A percentile compares a stretch with the other conserved stretches of the same genome.
These are phyloP conservation scores for Adelphocoris suturalis DNA, from an alignment of 2,888 invertebrate species.

Conservation along the genomic window DNA sequence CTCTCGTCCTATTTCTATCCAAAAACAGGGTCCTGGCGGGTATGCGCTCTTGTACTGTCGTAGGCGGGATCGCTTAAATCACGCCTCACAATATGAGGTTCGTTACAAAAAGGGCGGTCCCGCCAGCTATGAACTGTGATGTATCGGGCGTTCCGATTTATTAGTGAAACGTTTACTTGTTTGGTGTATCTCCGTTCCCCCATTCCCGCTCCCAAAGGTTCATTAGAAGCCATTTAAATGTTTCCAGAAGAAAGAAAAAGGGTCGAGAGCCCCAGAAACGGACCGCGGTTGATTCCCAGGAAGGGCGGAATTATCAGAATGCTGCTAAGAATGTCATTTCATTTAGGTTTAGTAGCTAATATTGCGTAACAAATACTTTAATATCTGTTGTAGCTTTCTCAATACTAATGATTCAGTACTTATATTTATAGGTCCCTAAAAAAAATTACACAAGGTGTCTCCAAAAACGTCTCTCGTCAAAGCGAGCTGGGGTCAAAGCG, in stretches of 20 bases:
- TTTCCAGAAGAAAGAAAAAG: neutral
- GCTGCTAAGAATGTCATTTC: too few relatives aligned
- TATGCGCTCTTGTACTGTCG: constrained; percentile 35
- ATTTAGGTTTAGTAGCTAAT: too few relatives aligned
- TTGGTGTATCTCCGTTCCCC: neutral
- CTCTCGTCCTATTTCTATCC: constrained; percentile 3
- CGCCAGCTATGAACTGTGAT: neutral
- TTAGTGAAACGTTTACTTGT: constrained; percentile 44
- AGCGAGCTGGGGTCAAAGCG: too few relatives aligned
- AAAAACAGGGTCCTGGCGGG: neutral
- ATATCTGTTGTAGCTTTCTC: too few relatives aligned
- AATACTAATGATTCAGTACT: too few relatives aligned
- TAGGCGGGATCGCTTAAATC: constrained; percentile 27
- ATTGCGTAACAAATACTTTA: too few relatives aligned
- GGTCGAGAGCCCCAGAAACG: neutral
- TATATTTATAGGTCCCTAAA: too few relatives aligned
- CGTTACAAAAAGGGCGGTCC: constrained; percentile 35
- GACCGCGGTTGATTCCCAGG: neutral
- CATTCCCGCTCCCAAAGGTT: neutral
- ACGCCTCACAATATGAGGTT: constrained; percentile 51
- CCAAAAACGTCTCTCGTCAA: too few relatives aligned
- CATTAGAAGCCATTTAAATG: constrained; percentile 38
- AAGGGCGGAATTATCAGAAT: neutral
- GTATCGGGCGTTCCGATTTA: constrained; percentile 40
- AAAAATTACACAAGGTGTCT: too few relatives aligned